Base-by-base conservation (phyloP, 2,797 vertebrate species). In the Geotrypetes seraphini region DNA sequence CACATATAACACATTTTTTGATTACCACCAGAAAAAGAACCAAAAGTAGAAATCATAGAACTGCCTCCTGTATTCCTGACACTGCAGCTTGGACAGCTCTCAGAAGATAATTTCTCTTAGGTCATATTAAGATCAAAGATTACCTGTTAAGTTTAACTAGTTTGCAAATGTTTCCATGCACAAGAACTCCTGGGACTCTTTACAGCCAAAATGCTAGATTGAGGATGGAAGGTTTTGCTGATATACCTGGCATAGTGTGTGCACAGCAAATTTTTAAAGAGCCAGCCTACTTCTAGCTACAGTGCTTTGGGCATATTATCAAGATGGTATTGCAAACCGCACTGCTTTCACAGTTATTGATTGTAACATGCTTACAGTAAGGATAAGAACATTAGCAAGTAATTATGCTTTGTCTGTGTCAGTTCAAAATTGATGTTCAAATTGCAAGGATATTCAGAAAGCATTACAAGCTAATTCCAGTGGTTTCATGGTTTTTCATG, bases 151-250 rank as follows among this genome's bases (percentile, higher is more conserved):
- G 43, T 46, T 67, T 63, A 37, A 59, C 37, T 55, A 39, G 21
- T 43, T 61, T 63, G 36, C 19, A 40, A 40, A 22, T 43, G 51
- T 53, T 66, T 56, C 63, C 53, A 14, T 63, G 53, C 70, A 16
- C 57, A 41, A 49, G 55, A 71, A 47, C 60, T 52, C 36, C 39
- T 12, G 51, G 52, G 65, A 60, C 39, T 60, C 60, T 65, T 69
- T 59, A 55, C 47, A 43, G 39, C 33, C 63, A 73, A 55, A 69
- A 61, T 46, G 22, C 40, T 51, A 13, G 34, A 50, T 47, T 34
- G 51, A 68, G 63, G 57, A 30, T 12, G 10, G 22, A 43, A 48
- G 57, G 29, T 55, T 62, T 60, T 69, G 63, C 69, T 70, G 69
- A 67, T 41, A 35, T 10, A 43, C 27, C 29, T 43, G 54, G 38